A percentile compares a stretch with the other conserved stretches of the same genome.
Conservation (phyloP, 2,797 vertebrate species). For the Lophius americanus region DNA sequence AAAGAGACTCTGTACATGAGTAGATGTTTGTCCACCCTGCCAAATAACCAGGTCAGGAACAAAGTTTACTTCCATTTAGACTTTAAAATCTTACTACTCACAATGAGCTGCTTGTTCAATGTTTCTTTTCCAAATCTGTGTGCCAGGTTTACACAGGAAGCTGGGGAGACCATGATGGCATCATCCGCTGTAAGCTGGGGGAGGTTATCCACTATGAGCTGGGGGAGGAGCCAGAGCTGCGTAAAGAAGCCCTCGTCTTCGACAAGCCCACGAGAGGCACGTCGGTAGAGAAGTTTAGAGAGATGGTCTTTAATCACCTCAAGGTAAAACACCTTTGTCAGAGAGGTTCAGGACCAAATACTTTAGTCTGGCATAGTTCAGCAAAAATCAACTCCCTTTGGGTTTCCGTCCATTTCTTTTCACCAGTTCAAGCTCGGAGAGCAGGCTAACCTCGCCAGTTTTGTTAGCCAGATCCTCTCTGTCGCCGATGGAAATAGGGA, state of each 20-base stretch:
- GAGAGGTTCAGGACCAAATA: not conserved
- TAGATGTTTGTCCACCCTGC: slow-evolving; percentile 92
- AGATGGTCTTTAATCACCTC: slow-evolving; percentile 95
- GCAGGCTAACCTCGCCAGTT: slow-evolving; percentile 90
- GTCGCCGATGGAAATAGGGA: slow-evolving; percentile 96
- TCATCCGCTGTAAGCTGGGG: slow-evolving; percentile 94
- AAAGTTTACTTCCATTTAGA: not conserved
- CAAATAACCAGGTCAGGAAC: slow-evolving; percentile 90
- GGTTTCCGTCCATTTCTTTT: slow-evolving; percentile 13
- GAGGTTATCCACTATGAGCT: slow-evolving; percentile 88
- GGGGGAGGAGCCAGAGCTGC: slow-evolving; percentile 91
- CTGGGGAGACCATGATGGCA: slow-evolving; percentile 93
- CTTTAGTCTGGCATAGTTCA: not conserved
- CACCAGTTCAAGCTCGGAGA: slow-evolving; percentile 93
- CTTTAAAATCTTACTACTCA: not conserved
- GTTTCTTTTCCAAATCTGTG: slow-evolving; percentile 1
- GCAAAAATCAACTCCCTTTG: not conserved
- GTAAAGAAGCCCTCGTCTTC: slow-evolving; percentile 89
- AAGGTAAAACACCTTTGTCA: slow-evolving; percentile 83
- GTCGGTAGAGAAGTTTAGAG: slow-evolving; percentile 97
- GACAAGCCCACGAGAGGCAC: slow-evolving; percentile 97
- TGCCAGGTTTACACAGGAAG: slow-evolving; percentile 92
- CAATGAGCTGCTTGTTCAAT: not conserved
- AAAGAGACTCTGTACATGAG: slow-evolving; percentile 94
- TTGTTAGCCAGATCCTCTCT: slow-evolving; percentile 90